These are phyloP conservation scores for Botrylloides violaceus DNA, from an alignment of 23 tunicate species.

Conservation along the genomic window DNA sequence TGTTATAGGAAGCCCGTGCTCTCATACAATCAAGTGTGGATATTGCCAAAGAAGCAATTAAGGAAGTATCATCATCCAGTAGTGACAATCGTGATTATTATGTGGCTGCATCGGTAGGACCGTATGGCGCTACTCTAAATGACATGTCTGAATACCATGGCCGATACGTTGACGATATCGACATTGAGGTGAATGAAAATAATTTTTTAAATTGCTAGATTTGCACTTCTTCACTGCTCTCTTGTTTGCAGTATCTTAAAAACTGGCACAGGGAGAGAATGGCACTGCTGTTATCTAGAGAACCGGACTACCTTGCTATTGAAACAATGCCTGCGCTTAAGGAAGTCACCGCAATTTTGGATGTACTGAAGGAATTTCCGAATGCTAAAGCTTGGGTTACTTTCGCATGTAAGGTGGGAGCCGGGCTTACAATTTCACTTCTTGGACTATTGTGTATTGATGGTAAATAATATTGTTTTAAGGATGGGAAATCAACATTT, in stretches of 20 bases:
- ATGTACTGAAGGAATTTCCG: constrained; percentile 50
- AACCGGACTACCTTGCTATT: constrained; percentile 60
- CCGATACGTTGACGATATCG: constrained; percentile 47
- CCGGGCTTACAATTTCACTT: too few relatives aligned
- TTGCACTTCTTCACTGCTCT: background rate
- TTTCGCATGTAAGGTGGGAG: constrained; percentile 52
- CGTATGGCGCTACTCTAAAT: constrained; percentile 90
- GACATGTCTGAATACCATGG: constrained; percentile 92
- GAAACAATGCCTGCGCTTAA: constrained; percentile 79
- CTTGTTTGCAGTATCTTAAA: constrained; percentile 16
- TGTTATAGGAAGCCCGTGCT: constrained; percentile 36
- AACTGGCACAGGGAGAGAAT: constrained; percentile 58
- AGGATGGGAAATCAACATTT: constrained; percentile 50
- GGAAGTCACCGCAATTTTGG: constrained; percentile 63
- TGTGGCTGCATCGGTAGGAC: constrained; percentile 80
- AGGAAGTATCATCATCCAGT: constrained; percentile 15
- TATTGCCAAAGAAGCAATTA: constrained; percentile 61
- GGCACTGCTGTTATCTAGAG: constrained; percentile 37
- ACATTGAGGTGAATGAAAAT: constrained; percentile 8
- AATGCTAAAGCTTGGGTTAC: constrained; percentile 80
- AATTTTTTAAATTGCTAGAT: background rate
- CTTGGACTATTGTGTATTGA: background rate
- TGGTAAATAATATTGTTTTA: background rate
- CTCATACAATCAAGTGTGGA: constrained; percentile 64
- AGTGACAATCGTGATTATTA: background rate